These are phyloP conservation scores for Formica aserva DNA, from an alignment of 2,888 invertebrate genomes.

Conservation along the genomic window DNA sequence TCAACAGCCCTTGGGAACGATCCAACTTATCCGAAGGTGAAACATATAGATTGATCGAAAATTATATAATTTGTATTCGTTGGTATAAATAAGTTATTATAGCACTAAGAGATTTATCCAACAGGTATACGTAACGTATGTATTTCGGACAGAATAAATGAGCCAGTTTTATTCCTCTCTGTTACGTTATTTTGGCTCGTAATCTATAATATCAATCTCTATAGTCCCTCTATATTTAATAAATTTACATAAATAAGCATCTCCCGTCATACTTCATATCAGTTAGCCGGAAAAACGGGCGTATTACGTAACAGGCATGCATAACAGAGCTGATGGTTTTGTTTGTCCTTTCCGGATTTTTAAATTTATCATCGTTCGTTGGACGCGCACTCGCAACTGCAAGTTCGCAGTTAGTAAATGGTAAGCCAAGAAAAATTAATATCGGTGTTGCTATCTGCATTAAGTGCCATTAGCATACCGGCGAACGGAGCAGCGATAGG, in stretches of 20 bases:
- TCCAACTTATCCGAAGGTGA: neutral
- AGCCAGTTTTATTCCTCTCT: neutral
- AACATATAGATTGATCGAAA: neutral
- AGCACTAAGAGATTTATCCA: neutral
- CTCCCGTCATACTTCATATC: neutral
- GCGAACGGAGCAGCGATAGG: constrained; percentile 68
- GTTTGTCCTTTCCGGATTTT: constrained; percentile 47
- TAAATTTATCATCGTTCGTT: constrained; percentile 41
- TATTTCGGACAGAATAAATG: neutral
- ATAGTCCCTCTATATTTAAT: constrained; percentile 3
- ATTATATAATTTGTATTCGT: neutral
- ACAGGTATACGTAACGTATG: neutral
- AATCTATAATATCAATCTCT: neutral
- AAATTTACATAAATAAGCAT: constrained; percentile 23
- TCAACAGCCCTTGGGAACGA: constrained; percentile 21
- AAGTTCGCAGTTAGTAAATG: constrained; percentile 67
- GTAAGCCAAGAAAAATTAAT: constrained; percentile 60
- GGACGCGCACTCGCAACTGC: constrained; percentile 51
- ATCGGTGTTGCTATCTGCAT: constrained; percentile 68
- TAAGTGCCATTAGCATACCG: constrained; percentile 66
- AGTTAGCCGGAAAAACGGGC: neutral
- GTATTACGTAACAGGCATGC: constrained; percentile 17
- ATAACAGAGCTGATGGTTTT: neutral
- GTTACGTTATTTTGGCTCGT: neutral
- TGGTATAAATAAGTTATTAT: constrained; percentile 11